A percentile compares a stretch with the other conserved stretches of the same genome.
These are phyloP conservation scores for Micronycteris hirsuta DNA, from an alignment of 2,113 vertebrate species.

Conservation along the genomic window DNA sequence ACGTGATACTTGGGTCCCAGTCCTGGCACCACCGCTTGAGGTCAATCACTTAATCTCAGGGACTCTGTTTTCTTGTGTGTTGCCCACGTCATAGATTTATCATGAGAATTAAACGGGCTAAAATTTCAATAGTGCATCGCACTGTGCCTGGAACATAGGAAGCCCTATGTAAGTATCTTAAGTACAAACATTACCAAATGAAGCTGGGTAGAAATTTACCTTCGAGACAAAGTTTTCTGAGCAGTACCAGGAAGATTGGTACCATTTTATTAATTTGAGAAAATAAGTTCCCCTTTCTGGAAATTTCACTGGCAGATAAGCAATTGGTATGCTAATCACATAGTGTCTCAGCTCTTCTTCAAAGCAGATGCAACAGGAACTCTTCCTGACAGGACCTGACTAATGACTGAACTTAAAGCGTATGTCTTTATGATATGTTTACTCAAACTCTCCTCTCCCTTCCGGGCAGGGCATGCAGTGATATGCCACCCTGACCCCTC, in stretches of 20 bases:
- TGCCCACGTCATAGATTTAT: not conserved
- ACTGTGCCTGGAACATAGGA: not conserved
- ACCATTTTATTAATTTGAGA: not conserved
- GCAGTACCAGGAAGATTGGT: not conserved
- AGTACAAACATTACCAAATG: not conserved
- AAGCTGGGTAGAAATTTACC: not conserved
- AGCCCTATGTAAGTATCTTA: not conserved
- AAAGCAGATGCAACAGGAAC: not conserved
- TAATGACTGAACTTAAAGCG: not conserved
- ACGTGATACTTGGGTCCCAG: not conserved
- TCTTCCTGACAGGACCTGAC: not conserved
- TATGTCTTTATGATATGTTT: not conserved
- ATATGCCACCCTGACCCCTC: not conserved
- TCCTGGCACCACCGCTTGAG: not conserved
- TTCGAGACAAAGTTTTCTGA: not conserved
- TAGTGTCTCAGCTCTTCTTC: not conserved
- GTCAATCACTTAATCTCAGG: not conserved
- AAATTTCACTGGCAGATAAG: not conserved
- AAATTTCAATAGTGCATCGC: not conserved
- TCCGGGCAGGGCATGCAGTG: not conserved
- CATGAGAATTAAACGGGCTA: not conserved
- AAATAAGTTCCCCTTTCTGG: not conserved
- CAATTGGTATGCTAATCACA: not conserved
- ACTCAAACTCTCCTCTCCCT: not conserved
- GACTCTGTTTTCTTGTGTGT: not conserved